phyloP scores from a whole-genome alignment of 2,797 vertebrate species.

The Myotis planiceps region DNA sequence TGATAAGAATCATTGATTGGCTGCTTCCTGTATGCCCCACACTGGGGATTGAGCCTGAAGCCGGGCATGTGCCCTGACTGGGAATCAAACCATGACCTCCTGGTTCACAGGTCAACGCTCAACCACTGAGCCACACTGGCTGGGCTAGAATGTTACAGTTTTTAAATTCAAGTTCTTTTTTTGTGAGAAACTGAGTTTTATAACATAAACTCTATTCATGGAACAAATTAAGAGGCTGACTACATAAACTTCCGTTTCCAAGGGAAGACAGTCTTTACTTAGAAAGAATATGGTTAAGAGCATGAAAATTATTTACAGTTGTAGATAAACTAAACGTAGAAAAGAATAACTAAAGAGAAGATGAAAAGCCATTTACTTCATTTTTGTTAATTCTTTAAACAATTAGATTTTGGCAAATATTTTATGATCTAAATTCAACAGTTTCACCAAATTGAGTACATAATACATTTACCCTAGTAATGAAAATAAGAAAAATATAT shows the following conservation, averaged over 20 bases:
- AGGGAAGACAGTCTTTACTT: not conserved
- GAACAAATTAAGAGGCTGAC: not conserved
- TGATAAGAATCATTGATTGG: too few species aligned
- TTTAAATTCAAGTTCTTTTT: not conserved
- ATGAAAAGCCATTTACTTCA: not conserved
- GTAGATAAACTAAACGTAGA: not conserved
- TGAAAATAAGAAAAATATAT: not conserved
- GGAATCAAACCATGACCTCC: too few species aligned
- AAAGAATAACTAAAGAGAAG: conserved; percentile 14
- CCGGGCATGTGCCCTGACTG: too few species aligned
- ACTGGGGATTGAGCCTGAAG: too few species aligned
- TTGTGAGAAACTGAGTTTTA: not conserved
- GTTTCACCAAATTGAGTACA: not conserved
- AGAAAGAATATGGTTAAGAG: not conserved
- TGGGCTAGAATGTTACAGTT: not conserved
- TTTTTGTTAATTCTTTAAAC: not conserved
- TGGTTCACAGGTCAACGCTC: too few species aligned
- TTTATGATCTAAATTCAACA: conserved; percentile 3
- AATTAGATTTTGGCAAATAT: not conserved
- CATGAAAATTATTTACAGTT: conserved; percentile 2
- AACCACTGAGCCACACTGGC: too few species aligned
- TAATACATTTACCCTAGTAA: not conserved
- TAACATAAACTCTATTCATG: not conserved
- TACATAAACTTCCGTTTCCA: not conserved
- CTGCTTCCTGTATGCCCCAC: too few species aligned